phyloP scores from a whole-genome alignment of 2,797 vertebrate species.

The Cirrhinus molitorella region DNA sequence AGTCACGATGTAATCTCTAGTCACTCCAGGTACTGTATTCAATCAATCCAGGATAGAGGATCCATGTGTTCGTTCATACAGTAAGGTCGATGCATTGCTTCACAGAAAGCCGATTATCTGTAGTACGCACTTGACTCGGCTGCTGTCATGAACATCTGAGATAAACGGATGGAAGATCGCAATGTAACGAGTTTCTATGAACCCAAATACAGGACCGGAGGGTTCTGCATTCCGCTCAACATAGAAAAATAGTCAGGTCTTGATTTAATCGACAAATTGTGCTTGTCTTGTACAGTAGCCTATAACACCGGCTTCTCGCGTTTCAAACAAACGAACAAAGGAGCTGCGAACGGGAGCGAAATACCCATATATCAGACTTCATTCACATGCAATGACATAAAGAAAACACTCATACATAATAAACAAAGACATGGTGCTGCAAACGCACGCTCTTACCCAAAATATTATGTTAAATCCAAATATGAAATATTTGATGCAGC shows the following conservation, averaged over 20 bases:
- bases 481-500: slow-evolving; percentile 99
- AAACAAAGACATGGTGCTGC: slow-evolving; percentile 3
- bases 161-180: background rate
- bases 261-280: background rate
- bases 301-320: background rate
- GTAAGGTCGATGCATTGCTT: slow-evolving; percentile 10
- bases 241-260: background rate
- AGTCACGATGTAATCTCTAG: background rate
- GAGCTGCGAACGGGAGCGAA: background rate
- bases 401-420: background rate
- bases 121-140: slow-evolving; percentile 22
- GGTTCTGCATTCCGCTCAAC: background rate
- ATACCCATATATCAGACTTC: background rate
- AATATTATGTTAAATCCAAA: slow-evolving; percentile 99
- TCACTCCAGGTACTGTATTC: background rate
- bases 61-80: background rate
- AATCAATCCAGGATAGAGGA: background rate
- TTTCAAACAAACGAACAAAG: slow-evolving; percentile 29
- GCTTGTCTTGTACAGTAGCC: background rate
- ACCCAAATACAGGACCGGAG: background rate
- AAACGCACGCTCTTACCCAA: slow-evolving; percentile 85
- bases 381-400: background rate
- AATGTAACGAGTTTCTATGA: background rate
- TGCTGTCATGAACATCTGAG: background rate
- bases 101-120: slow-evolving; percentile 39